Conservation (phyloP, 1,140 invertebrate species). For the Bradysia coprophila region DNA sequence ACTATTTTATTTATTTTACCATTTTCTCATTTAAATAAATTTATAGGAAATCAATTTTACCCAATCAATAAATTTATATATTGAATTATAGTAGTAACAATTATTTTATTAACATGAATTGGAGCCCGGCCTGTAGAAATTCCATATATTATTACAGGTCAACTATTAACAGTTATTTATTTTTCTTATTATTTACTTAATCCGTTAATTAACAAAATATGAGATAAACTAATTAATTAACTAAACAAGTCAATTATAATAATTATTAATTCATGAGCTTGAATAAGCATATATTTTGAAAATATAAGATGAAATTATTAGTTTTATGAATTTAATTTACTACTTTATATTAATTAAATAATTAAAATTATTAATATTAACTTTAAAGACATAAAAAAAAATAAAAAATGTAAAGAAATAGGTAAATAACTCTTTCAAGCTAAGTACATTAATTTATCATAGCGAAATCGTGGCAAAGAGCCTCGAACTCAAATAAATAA, state of each 20-base stretch:
- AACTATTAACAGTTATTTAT: conserved; percentile 36
- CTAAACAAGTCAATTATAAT: no score
- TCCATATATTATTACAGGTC: conserved; percentile 35
- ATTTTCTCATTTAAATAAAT: conserved; percentile 29
- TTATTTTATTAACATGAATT: conserved; percentile 44
- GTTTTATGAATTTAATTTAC: conserved; percentile 33
- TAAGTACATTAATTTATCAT: conserved; percentile 41
- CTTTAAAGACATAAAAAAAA: conserved; percentile 24
- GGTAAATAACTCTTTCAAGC: conserved; percentile 32
- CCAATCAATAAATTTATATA: conserved; percentile 35
- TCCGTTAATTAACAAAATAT: conserved; percentile 25
- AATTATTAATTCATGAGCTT: conserved; percentile 35
- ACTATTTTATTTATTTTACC: conserved; percentile 36
- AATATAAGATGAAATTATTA: conserved; percentile 33
- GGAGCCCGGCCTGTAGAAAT: conserved; percentile 38
- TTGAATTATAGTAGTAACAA: conserved; percentile 30
- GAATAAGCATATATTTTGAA: conserved; percentile 43
- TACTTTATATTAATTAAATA: conserved; percentile 21
- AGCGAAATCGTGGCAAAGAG: conserved; percentile 32
- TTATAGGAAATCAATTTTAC: conserved; percentile 31
- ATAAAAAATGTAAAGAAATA: conserved; percentile 29
- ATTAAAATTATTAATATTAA: conserved; percentile 13
- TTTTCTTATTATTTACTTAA: conserved; percentile 32
- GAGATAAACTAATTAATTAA: conserved; percentile 28
- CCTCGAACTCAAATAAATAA: conserved; percentile 35